phyloP scores from a whole-genome alignment of 2,888 invertebrate species.

The Chironomus tentans region DNA sequence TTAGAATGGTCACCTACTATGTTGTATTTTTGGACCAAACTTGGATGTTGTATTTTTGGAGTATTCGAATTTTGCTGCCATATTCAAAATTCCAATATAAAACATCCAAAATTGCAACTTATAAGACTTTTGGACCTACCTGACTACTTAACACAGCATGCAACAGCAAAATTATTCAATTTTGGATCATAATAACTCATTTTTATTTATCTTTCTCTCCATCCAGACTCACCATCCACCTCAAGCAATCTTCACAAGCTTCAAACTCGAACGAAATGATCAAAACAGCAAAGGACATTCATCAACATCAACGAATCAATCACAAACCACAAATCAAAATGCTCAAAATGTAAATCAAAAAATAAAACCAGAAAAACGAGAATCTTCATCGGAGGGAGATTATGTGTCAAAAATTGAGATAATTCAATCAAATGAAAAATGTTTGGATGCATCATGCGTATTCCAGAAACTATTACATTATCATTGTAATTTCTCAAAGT shows the following conservation, averaged over 20 bases:
- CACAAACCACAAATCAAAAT: slow-evolving; percentile 20
- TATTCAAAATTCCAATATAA: no score
- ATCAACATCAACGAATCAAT: slow-evolving; percentile 28
- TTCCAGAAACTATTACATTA: slow-evolving; percentile 64
- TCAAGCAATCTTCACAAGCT: slow-evolving; percentile 87
- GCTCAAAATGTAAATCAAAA: slow-evolving; percentile 30
- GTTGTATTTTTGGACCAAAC: no score
- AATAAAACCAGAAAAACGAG: slow-evolving; percentile 32
- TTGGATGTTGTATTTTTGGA: no score
- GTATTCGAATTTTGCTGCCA: no score
- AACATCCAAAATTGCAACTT: background rate
- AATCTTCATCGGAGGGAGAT: slow-evolving; percentile 39
- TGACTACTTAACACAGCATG: no score
- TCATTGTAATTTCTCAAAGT: slow-evolving; percentile 60
- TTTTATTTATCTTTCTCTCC: background rate
- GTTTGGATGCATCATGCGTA: slow-evolving; percentile 67
- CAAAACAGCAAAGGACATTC: slow-evolving; percentile 32
- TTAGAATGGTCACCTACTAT: no score
- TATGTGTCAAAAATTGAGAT: slow-evolving; percentile 32
- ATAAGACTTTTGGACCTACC: background rate
- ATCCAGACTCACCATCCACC: slow-evolving; percentile 57
- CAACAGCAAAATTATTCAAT: no score
- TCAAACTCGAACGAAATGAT: slow-evolving; percentile 72
- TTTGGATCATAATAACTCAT: background rate
- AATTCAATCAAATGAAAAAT: slow-evolving; percentile 43